Evolutionary conservation across 2,888 invertebrate species (phyloP), one percentile per base, ranked within the genome.

Genomic region (Scaptomyza parva): DNA sequence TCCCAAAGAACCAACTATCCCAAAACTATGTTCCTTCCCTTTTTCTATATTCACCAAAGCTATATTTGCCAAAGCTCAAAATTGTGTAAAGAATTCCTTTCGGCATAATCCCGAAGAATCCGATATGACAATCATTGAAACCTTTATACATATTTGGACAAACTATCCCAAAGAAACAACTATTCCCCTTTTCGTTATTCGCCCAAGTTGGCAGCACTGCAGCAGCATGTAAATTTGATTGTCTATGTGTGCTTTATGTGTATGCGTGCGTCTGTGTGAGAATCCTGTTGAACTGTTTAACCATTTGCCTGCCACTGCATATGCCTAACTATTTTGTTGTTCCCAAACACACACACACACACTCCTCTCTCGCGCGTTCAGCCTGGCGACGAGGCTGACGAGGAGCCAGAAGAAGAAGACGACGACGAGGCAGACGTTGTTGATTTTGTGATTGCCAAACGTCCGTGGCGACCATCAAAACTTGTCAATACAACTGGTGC

Each of bases 381-480:
- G 81, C 86, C 91, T 77, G 90, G 89, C 54, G 91, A 89, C 83
- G 90, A 90, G 87, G 90, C 89, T 45, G 89, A 90, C 79, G 91
- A 90, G 65, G 86, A 87, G 78, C 86, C 73, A 52, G 80, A 84
- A 50, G 79, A 86, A 33, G 86, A 73, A 6, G 85, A 78, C 52
- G 76, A 71, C 45, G 76, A 59, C 55, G 76, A 68, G 43, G 58
- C 28, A n/a, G 89, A 88, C 54, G 84, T 86, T 50, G 88, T 84
- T 50, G 87, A 89, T 54, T 83, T 76, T 59, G 78, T 80, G 48
- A 81, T 88, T 47, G 69, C 80, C 24, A 86, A 86, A 61, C 78
- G 82, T 20, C 74, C 77, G 58, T 88, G 87, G 87, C 77, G 88
- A 69, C 70, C 88, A 54, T 50, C 74, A 39, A 71, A 78, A 45